Evolutionary conservation across 2,113 vertebrate species (phyloP).

Genomic region (Fregata magnificens): DNA sequence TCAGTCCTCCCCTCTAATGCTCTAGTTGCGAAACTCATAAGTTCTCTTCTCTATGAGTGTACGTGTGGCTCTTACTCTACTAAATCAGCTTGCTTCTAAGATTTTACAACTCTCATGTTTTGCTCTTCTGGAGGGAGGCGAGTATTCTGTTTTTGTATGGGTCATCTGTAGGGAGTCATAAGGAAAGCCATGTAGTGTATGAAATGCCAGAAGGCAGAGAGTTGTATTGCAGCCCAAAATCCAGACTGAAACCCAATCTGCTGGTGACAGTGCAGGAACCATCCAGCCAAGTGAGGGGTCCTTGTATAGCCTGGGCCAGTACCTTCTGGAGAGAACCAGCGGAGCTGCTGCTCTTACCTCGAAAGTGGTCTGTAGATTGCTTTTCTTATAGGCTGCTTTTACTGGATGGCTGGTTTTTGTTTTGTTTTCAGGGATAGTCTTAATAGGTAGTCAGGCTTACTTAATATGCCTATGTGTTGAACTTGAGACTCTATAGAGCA

Average conservation of each 20-base stretch:
- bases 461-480: background rate
- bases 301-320: background rate
- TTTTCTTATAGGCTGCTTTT: background rate
- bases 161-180: background rate
- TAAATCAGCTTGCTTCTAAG: background rate
- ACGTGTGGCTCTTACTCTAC: background rate
- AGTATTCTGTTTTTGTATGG: background rate
- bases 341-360: background rate
- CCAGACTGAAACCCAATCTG: background rate
- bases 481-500: background rate
- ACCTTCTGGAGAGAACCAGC: background rate
- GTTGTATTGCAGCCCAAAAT: background rate
- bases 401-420: background rate
- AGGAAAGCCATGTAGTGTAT: background rate
- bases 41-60: background rate
- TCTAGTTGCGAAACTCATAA: background rate
- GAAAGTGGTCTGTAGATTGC: background rate
- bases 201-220: constrained; percentile 18
- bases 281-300: background rate
- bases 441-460: background rate
- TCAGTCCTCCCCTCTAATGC: background rate
- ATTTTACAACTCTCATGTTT: background rate
- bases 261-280: background rate
- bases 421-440: background rate
- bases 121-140: background rate